These are phyloP conservation scores for Drosophila bocki DNA, from an alignment of 1,140 invertebrate genomes.

Conservation along the genomic window DNA sequence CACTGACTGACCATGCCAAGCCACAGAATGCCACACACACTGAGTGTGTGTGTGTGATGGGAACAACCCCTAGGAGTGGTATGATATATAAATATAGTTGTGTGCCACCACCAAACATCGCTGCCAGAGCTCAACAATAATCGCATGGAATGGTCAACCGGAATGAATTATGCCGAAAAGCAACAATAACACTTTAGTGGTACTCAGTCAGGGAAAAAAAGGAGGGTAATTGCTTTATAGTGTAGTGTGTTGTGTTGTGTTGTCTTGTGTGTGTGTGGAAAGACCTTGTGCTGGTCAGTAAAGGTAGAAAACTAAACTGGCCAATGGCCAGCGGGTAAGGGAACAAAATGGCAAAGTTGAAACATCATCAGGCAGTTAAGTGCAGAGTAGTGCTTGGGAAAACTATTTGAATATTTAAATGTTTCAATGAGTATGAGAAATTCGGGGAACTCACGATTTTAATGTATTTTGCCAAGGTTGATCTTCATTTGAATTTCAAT, in stretches of 20 bases:
- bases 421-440: background rate
- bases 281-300: conserved; percentile 72
- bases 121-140: conserved; percentile 14
- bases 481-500: background rate
- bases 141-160: conserved; percentile 56
- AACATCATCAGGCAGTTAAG: conserved; percentile 21
- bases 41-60: conserved; percentile 4
- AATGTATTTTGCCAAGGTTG: background rate
- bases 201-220: conserved; percentile 15
- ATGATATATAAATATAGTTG: background rate
- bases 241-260: background rate
- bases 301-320: conserved; percentile 35
- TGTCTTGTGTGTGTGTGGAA: background rate
- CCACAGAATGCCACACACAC: background rate
- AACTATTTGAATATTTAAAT: conserved; percentile 20
- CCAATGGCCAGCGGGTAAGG: conserved; percentile 52
- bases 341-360: conserved; percentile 55
- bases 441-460: background rate
- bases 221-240: conserved; percentile 5
- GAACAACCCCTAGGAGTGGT: conserved; percentile 48
- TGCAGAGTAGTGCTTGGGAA: conserved; percentile 42
- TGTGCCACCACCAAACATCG: conserved; percentile 26
- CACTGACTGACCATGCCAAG: conserved; percentile 43
- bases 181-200: conserved; percentile 42
- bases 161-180: conserved; percentile 34